Evolutionary conservation across 1,140 invertebrate genomes (phyloP), one percentile per base, ranked within the genome.

Genomic region (Danaus melanippus): DNA sequence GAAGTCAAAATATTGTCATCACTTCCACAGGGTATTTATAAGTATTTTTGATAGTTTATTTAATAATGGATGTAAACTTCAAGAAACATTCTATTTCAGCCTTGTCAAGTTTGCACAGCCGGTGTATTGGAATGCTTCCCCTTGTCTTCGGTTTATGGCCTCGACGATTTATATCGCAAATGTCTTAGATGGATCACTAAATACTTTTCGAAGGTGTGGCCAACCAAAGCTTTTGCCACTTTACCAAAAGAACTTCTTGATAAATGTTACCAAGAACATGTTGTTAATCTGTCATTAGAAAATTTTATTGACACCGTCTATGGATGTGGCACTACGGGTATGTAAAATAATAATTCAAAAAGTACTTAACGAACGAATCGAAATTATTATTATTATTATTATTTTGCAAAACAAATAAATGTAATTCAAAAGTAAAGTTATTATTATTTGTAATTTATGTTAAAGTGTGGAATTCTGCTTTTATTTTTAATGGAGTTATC

Each of bases 1-100:
- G 7, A 95, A 95, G 84, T 92, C 92, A 6, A 94, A 96, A 85
- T 96, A 96, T 84, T 97, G 95, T 80, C 96, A 98, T 79, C 92
- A 94, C 69, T 97, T 96, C 76, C 95, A 96, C 71, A 93, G 92
- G 87, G 94, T 95, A 83, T 12, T 44, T 50, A 53, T 46, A 50
- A 45, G 47, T 54, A 17, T 32, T 32, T 32, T 32, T 32, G 21
- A 0, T 32, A 5, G 21, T 32, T 32, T 32, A 32, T 32, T 32
- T 32, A 32, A 32, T 32, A 8, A 32, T 32, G 21, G 2, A 32
- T 32, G 21, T 32, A 32, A 3, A 47, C 40, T 50, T 53, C 45
- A 54, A 12, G 46, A 11, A 44, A 32, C 42, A 51, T 60, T 42
- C 54, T 46, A 8, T 88, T 89, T 54, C 85, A 95, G 91, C 94